phyloP scores from a whole-genome alignment of 2,888 invertebrate species.

The Venustoraphidia nigricollis region DNA sequence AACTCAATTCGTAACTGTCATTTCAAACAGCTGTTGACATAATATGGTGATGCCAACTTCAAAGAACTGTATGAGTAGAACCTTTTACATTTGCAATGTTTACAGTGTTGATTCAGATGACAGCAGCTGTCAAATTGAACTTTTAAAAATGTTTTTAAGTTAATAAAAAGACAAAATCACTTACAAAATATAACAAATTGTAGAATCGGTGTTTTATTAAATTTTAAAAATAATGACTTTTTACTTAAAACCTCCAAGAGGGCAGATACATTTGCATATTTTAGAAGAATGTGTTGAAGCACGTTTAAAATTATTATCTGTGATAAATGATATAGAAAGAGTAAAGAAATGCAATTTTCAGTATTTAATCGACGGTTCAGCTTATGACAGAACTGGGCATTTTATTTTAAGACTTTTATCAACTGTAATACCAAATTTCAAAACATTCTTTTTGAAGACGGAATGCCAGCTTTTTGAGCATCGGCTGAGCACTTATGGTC shows the following conservation, averaged over 20 bases:
- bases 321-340: conserved; percentile 18
- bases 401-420: conserved; percentile 34
- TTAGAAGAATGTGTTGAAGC: conserved; percentile 35
- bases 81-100: too few relatives aligned
- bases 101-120: not conserved
- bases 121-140: conserved; percentile 2
- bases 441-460: conserved; percentile 23
- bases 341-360: conserved; percentile 30
- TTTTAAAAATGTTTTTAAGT: conserved; percentile 1
- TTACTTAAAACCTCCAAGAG: conserved; percentile 39
- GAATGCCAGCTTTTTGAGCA: conserved; percentile 25
- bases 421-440: conserved; percentile 23
- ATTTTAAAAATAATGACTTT: conserved; percentile 22
- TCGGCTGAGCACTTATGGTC: not conserved
- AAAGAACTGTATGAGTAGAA: too few relatives aligned
- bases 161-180: not conserved
- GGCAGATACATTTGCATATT: conserved; percentile 33
- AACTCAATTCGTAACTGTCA: not conserved
- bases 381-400: conserved; percentile 42
- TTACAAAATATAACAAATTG: conserved; percentile 2
- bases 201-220: conserved; percentile 2
- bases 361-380: conserved; percentile 40
- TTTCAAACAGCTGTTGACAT: not conserved
- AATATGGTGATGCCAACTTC: not conserved
- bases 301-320: conserved; percentile 34